Conservation (phyloP, 2,888 invertebrate genomes). For the Calliopum simillimum region DNA sequence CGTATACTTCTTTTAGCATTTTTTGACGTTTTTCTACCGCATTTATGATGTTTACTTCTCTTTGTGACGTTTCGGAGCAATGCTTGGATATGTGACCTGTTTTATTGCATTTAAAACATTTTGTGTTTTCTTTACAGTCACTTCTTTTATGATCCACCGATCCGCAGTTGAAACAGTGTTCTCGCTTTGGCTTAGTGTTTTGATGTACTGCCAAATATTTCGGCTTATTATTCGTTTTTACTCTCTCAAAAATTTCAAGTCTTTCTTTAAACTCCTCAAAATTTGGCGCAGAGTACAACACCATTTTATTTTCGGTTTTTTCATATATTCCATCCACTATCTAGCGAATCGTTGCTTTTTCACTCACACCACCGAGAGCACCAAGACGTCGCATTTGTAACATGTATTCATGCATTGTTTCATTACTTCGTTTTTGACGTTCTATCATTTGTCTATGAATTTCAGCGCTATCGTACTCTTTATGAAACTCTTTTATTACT, state of each 20-base stretch:
- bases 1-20: constrained; percentile 24
- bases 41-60: constrained; percentile 12
- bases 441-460: constrained; percentile 35
- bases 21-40: constrained; percentile 7
- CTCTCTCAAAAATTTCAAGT: too few relatives aligned
- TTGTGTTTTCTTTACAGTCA: neutral
- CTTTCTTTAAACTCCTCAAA: too few relatives aligned
- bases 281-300: neutral
- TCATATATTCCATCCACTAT: constrained; percentile 35
- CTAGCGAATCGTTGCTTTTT: constrained; percentile 34
- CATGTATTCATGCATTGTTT: constrained; percentile 36
- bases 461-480: constrained; percentile 34
- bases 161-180: constrained; percentile 24
- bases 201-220: neutral
- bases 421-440: constrained; percentile 28
- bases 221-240: too few relatives aligned
- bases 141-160: constrained; percentile 10
- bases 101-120: constrained; percentile 19
- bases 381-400: constrained; percentile 32
- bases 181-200: neutral
- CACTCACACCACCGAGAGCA: constrained; percentile 31
- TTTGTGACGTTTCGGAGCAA: constrained; percentile 4
- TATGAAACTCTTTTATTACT: constrained; percentile 31
- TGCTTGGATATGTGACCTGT: constrained; percentile 29
- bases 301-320: constrained; percentile 16